A percentile compares a stretch with the other conserved stretches of the same genome.
Conservation (phyloP, 2,797 vertebrate genomes). For the Sebastes iracundus region DNA sequence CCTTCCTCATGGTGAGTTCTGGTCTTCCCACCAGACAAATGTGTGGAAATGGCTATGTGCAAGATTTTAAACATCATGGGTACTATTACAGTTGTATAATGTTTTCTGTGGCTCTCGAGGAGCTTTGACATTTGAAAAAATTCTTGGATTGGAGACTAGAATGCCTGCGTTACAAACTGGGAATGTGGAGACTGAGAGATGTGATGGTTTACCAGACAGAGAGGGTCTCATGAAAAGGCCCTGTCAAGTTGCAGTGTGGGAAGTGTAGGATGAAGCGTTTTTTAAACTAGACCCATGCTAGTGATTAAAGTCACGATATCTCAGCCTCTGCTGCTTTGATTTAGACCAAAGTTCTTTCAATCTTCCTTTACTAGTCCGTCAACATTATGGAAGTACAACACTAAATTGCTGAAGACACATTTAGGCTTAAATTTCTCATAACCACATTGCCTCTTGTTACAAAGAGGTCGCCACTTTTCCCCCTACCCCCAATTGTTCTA, state of each 20-base stretch:
- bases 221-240: background rate
- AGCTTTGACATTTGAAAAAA: background rate
- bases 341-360: background rate
- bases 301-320: background rate
- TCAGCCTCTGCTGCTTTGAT: background rate
- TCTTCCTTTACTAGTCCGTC: too few species aligned
- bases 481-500: background rate
- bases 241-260: background rate
- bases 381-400: background rate
- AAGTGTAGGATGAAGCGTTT: background rate
- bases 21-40: background rate
- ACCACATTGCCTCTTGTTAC: background rate
- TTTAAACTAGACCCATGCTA: background rate
- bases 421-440: background rate
- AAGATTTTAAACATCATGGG: background rate
- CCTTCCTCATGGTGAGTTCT: conserved; percentile 94
- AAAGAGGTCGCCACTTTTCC: background rate
- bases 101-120: background rate
- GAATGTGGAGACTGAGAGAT: background rate
- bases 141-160: background rate
- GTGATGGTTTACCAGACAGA: background rate
- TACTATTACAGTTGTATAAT: background rate
- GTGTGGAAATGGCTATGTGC: background rate
- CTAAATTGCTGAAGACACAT: background rate
- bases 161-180: background rate